phyloP scores from a whole-genome alignment of 2,888 invertebrate genomes.

The Geotrupes spiniger region DNA sequence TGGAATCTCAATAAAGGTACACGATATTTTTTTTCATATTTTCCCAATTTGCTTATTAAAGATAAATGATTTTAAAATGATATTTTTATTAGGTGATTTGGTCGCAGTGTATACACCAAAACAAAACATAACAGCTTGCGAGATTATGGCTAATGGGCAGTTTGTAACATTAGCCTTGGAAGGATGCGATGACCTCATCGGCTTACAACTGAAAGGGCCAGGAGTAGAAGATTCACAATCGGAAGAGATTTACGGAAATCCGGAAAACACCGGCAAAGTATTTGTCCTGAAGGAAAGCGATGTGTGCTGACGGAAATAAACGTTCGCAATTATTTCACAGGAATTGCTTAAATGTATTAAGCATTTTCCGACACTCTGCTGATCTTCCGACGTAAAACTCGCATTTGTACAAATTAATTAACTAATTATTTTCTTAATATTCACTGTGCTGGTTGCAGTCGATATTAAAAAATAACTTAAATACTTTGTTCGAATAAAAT shows the following conservation, averaged over 20 bases:
- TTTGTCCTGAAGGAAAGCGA: constrained; percentile 57
- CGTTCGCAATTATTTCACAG: constrained; percentile 3
- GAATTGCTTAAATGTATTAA: constrained; percentile 17
- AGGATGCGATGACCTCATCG: constrained; percentile 63
- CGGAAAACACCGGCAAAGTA: constrained; percentile 58
- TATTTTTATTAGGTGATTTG: constrained; percentile 77
- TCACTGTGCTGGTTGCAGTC: background rate
- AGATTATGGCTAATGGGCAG: constrained; percentile 71
- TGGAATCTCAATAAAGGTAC: constrained; percentile 80
- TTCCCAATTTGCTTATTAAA: too few relatives aligned
- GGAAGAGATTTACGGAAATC: constrained; percentile 52
- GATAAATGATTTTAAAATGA: too few relatives aligned
- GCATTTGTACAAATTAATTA: background rate
- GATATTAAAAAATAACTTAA: too few relatives aligned
- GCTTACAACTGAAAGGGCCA: constrained; percentile 58
- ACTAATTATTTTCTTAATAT: background rate
- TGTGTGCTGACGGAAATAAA: constrained; percentile 41
- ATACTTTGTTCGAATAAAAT: too few relatives aligned
- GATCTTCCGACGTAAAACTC: constrained; percentile 13
- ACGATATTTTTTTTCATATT: constrained; percentile 6
- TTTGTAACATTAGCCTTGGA: constrained; percentile 68
- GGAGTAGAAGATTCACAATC: constrained; percentile 32
- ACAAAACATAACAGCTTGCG: constrained; percentile 70
- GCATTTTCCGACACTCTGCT: constrained; percentile 15
- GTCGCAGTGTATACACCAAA: constrained; percentile 78